Conservation (phyloP, 2,888 invertebrate genomes). For the Entomobrya proxima region DNA sequence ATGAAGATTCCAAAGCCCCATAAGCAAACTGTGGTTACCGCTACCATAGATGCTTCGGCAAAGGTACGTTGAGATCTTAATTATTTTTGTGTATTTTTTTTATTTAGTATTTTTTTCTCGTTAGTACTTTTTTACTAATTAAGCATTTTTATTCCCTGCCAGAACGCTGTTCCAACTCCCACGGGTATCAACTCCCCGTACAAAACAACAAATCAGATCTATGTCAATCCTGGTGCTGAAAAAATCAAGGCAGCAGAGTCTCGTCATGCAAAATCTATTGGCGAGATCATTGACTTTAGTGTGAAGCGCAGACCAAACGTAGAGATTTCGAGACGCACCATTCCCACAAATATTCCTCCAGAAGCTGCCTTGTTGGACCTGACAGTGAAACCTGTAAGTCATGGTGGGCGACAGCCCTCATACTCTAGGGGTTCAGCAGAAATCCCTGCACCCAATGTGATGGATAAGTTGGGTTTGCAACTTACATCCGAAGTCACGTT, state of each 20-base stretch:
- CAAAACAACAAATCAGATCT: not conserved
- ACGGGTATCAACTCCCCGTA: constrained; percentile 24
- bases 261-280: constrained; percentile 13
- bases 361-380: constrained; percentile 70
- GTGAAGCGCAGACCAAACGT: constrained; percentile 8
- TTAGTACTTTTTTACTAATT: not conserved
- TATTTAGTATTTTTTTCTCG: too few relatives aligned
- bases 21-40: constrained; percentile 50
- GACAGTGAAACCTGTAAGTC: constrained; percentile 63
- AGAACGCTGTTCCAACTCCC: constrained; percentile 27
- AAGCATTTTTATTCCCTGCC: not conserved
- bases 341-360: constrained; percentile 7
- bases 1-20: constrained; percentile 29
- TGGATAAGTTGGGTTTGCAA: constrained; percentile 74
- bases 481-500: constrained; percentile 75
- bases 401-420: constrained; percentile 25
- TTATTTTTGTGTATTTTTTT: not conserved
- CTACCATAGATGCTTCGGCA: constrained; percentile 40
- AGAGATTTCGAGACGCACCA: constrained; percentile 6
- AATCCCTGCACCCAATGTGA: constrained; percentile 73
- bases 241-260: constrained; percentile 16
- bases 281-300: constrained; percentile 30
- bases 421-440: constrained; percentile 46
- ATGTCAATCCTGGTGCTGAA: constrained; percentile 26
- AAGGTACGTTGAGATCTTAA: constrained; percentile 30